Conservation (phyloP, 2,888 invertebrate species). For the Apotomis capreana region DNA sequence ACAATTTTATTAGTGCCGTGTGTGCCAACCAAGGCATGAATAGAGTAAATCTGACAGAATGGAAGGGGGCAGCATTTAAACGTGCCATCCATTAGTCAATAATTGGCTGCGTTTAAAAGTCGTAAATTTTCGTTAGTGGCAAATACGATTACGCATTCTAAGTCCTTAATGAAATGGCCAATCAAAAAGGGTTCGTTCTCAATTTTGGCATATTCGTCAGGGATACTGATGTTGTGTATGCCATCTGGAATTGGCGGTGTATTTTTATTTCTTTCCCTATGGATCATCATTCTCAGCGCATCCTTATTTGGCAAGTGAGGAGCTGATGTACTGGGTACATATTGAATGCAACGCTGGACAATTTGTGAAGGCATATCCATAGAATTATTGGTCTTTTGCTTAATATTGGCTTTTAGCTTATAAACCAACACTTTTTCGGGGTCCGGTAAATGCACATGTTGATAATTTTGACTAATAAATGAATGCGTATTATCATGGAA, state of each 20-base stretch:
- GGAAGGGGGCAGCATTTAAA: constrained; percentile 17
- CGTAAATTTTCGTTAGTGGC: background rate
- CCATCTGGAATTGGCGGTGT: background rate
- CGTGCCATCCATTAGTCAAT: constrained; percentile 8
- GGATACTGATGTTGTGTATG: background rate
- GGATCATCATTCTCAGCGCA: constrained; percentile 2
- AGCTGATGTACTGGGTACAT: background rate
- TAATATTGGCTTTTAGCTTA: no score
- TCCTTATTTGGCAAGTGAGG: background rate
- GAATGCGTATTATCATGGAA: no score
- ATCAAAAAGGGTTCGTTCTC: constrained; percentile 12
- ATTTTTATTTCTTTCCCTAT: background rate
- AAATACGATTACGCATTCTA: constrained; percentile 3
- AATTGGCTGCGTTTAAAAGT: background rate
- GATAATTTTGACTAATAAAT: no score
- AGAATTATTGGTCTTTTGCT: no score
- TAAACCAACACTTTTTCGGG: no score
- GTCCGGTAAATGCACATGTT: no score
- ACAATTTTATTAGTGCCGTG: background rate
- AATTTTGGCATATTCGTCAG: constrained; percentile 2
- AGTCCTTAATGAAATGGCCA: background rate
- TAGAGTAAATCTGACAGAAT: constrained; percentile 2
- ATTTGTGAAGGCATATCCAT: background rate
- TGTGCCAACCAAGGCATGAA: background rate
- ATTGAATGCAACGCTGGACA: background rate